Conservation (phyloP, 2,113 vertebrate genomes). For the Cebidichthys violaceus region DNA sequence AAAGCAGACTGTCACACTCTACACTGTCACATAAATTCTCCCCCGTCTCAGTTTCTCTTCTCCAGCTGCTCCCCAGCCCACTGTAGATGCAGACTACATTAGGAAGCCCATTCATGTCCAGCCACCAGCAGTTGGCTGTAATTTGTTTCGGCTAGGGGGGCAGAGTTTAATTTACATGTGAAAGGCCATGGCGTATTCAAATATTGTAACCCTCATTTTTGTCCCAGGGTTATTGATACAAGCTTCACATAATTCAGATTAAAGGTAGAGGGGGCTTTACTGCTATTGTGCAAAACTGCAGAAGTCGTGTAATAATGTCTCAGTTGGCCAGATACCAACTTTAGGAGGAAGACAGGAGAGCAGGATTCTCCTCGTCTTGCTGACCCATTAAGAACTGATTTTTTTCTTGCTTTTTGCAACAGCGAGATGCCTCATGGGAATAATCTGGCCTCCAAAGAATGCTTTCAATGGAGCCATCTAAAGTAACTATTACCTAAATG, state of each 20-base stretch:
- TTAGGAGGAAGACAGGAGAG: constrained; percentile 37
- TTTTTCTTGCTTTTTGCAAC: constrained; percentile 49
- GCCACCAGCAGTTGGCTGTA: constrained; percentile 82
- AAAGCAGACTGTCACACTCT: constrained; percentile 78
- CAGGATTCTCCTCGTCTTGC: constrained; percentile 50
- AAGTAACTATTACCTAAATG: constrained; percentile 35
- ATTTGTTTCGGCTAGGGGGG: constrained; percentile 81
- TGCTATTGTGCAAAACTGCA: constrained; percentile 51
- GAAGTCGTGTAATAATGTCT: constrained; percentile 63
- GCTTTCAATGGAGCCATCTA: constrained; percentile 34
- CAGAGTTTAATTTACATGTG: constrained; percentile 81
- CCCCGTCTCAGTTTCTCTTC: constrained; percentile 69
- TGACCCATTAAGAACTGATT: constrained; percentile 59
- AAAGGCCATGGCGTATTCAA: constrained; percentile 74
- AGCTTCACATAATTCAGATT: constrained; percentile 65
- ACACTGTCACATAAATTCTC: constrained; percentile 81
- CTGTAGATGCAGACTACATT: constrained; percentile 82
- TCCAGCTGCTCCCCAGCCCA: constrained; percentile 79
- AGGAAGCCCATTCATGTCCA: constrained; percentile 79
- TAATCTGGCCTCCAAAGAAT: constrained; percentile 54
- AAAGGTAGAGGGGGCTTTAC: constrained; percentile 47
- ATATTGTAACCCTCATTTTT: constrained; percentile 76
- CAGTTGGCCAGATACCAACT: constrained; percentile 64
- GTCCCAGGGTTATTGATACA: constrained; percentile 72
- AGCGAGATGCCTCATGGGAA: constrained; percentile 54